Evolutionary conservation across 2,888 invertebrate species (phyloP).

Genomic region (Temnothorax rugatulus): DNA sequence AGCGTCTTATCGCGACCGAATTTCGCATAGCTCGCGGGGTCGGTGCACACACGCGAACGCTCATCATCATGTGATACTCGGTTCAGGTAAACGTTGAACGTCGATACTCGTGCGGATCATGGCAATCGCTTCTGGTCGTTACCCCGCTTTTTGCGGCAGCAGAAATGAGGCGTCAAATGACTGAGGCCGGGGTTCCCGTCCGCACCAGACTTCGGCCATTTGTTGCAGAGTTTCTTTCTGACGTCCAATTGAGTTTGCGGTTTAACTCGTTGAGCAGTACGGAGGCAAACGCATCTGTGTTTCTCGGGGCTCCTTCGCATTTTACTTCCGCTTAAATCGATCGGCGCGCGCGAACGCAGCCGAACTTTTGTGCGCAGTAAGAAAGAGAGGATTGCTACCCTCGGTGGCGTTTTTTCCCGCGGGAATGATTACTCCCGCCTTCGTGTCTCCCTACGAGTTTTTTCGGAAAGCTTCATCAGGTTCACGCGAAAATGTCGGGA

Average conservation of each 20-base stretch:
- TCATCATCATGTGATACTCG: slow-evolving; percentile 41
- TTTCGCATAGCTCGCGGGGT: background rate
- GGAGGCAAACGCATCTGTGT: slow-evolving; percentile 71
- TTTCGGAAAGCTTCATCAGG: background rate
- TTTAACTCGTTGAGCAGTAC: slow-evolving; percentile 75
- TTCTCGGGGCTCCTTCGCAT: slow-evolving; percentile 61
- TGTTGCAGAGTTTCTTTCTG: slow-evolving; percentile 79
- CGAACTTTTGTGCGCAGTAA: slow-evolving; percentile 63
- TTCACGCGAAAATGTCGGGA: slow-evolving; percentile 19
- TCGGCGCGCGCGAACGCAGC: slow-evolving; percentile 40
- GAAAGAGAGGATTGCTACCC: slow-evolving; percentile 50
- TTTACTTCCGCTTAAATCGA: slow-evolving; percentile 72
- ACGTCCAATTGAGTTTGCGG: slow-evolving; percentile 77
- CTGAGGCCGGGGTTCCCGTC: slow-evolving; percentile 73
- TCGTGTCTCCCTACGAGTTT: slow-evolving; percentile 29
- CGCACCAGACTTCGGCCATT: slow-evolving; percentile 77
- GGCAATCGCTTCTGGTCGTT: slow-evolving; percentile 72
- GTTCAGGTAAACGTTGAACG: slow-evolving; percentile 50
- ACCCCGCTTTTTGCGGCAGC: slow-evolving; percentile 74
- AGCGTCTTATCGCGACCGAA: background rate
- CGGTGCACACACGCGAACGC: slow-evolving; percentile 27
- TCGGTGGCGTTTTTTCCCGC: slow-evolving; percentile 45
- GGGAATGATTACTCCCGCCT: slow-evolving; percentile 59
- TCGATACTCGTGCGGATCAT: slow-evolving; percentile 66
- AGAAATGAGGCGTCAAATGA: slow-evolving; percentile 81